These are phyloP conservation scores for Noctua pronuba DNA, from an alignment of 2,888 invertebrate species.

Conservation along the genomic window DNA sequence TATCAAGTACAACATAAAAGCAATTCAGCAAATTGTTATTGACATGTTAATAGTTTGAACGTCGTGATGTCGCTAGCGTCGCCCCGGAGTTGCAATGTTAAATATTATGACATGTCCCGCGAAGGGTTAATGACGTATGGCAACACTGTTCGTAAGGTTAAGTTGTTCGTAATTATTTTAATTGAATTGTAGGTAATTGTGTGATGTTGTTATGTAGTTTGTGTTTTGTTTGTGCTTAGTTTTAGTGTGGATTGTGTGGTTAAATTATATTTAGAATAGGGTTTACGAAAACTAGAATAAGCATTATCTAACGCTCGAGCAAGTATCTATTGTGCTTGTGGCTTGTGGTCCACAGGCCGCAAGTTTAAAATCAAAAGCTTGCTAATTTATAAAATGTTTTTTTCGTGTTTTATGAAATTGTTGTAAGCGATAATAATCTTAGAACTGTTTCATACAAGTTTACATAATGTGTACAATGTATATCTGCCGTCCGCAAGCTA, in stretches of 20 bases:
- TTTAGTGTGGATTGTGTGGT: constrained; percentile 16
- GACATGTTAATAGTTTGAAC: constrained; percentile 86
- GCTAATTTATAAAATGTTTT: neutral
- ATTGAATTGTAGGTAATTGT: constrained; percentile 41
- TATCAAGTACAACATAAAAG: constrained; percentile 85
- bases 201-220: constrained; percentile 25
- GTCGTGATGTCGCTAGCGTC: constrained; percentile 75
- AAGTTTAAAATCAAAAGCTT: neutral
- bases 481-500: too few relatives aligned
- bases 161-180: constrained; percentile 52
- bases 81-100: constrained; percentile 62
- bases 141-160: constrained; percentile 44
- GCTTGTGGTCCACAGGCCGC: neutral
- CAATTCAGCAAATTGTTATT: constrained; percentile 89
- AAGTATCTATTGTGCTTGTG: neutral
- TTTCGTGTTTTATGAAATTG: neutral
- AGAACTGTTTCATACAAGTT: neutral
- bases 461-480: neutral
- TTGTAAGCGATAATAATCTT: neutral
- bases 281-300: neutral
- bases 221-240: constrained; percentile 21
- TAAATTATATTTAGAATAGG: constrained; percentile 5
- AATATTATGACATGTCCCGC: constrained; percentile 58
- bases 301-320: neutral
- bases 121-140: constrained; percentile 59